Base-by-base conservation (phyloP, 2,797 vertebrate genomes). In the Toxotes lorentzi region DNA sequence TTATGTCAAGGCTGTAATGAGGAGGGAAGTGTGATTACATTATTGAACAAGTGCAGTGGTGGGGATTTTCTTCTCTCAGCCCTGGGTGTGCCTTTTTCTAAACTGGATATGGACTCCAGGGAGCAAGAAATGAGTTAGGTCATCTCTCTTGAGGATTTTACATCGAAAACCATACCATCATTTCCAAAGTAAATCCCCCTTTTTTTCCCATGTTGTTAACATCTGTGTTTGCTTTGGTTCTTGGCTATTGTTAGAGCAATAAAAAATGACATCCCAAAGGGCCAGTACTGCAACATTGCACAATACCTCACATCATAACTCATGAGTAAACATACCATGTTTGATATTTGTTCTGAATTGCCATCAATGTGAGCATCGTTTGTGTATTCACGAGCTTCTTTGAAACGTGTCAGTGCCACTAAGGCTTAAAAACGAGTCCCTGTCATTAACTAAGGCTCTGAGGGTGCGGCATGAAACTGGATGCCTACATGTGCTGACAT, bases 31-130 rank as follows among this genome's bases (percentile, higher is more conserved):
- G 75, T 76, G 86, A 87, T 82, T 88, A 72, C 38, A 71, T 79
- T 81, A 78, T 47, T 89, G 86, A 89, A 93, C 92, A 95, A 95
- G 92, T 95, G 93, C 83, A 92, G 58, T 75, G 81, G 82, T 78
- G 88, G 72, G 69, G 56, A 34, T 83, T 90, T 89, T 86, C 73
- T 81, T 70, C 78, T 86, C 78, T 83, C 89, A 90, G 89, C 86
- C 86, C 81, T 92, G 95, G 95, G 95, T 94, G 95, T 96, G 95
- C 88, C 95, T 86, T 83, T 90, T 88, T 89, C 91, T 88, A 61
- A 89, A 81, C 86, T 88, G 83, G 73, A 89, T 67, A 67, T 73
- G 85, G 84, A 59, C 86, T 90, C 88, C 76, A 85, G 86, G 79
- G 91, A 93, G 79, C 60, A 10, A 79, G 76, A 93, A 86, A 91